Evolutionary conservation across 2,797 vertebrate genomes (phyloP), one percentile per base, ranked within the genome.

Genomic region (Furcifer pardalis): DNA sequence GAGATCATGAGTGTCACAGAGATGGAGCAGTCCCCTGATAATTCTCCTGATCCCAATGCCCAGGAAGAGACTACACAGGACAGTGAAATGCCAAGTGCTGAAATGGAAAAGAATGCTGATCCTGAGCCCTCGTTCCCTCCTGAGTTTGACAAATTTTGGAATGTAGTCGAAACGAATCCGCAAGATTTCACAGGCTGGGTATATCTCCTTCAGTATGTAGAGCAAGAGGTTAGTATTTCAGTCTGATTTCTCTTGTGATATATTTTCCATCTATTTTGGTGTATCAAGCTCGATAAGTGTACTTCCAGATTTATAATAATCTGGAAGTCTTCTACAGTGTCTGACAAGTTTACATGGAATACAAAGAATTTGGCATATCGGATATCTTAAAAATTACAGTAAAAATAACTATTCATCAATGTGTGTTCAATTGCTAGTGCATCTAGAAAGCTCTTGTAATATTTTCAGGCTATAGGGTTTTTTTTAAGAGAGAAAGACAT

Each of bases 161-260:
- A 97, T 92, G 97, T 96, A 0, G 97, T 99, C 60, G 97, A 98
- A 88, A 98, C 97, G 32, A 98, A 97, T 90, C 97, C 97, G 17
- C 98, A 99, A 90, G 99, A 99, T 94, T 99, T 99, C 95, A 98
- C 98, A 21, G 97, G 97, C 65, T 99, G 99, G 99, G 98, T 99
- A 4, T 99, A 99, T 93, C 95, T 99, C 6, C 96, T 99, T 88
- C 98, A 99, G 89, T 98, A 98, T 72, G 97, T 98, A 32, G 99
- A 99, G 92, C 98, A 99, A 94, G 99, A 99, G 98, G 98, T 99
- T 81, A 96, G 96, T 94, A 75, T 37, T 0, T 73, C n/a, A 1
- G 9, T 69, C 15, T 49, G 25, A 42, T n/a, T n/a, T n/a, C n/a
- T n/a, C n/a, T n/a, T n/a, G n/a, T n/a, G n/a, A n/a, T n/a, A n/a